Conservation (phyloP, 2,888 invertebrate genomes). For the Athalia cordata region DNA sequence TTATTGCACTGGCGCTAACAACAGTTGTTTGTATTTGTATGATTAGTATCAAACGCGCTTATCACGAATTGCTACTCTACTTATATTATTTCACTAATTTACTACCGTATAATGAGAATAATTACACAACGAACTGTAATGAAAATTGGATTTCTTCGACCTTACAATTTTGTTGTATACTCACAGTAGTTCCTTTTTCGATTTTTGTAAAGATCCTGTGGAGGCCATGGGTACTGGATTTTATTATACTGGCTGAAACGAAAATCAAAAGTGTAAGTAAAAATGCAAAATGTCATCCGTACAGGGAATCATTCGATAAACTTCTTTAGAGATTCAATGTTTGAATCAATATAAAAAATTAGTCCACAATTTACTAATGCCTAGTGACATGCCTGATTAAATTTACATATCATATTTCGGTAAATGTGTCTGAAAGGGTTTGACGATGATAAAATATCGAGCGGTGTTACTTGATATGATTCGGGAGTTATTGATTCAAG, state of each 20-base stretch:
- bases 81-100: no score
- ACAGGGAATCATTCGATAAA: neutral
- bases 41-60: no score
- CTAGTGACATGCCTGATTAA: no score
- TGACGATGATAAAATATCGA: no score
- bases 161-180: neutral
- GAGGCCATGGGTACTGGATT: conserved; percentile 30
- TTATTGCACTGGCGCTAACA: no score
- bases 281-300: neutral
- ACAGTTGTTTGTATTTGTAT: no score
- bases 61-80: no score
- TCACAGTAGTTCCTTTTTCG: conserved; percentile 23
- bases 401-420: neutral
- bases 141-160: neutral
- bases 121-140: no score
- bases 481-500: conserved; percentile 35
- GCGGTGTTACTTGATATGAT: conserved; percentile 6
- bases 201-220: conserved; percentile 18
- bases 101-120: no score
- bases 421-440: neutral
- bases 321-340: no score
- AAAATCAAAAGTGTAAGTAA: neutral
- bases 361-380: no score
- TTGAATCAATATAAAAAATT: no score
- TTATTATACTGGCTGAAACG: conserved; percentile 27